Percentiles rank a stretch among this genome's conserved stretches.
These are phyloP conservation scores for Nemoura dubitans DNA, from an alignment of 2,888 invertebrate genomes.

Conservation along the genomic window DNA sequence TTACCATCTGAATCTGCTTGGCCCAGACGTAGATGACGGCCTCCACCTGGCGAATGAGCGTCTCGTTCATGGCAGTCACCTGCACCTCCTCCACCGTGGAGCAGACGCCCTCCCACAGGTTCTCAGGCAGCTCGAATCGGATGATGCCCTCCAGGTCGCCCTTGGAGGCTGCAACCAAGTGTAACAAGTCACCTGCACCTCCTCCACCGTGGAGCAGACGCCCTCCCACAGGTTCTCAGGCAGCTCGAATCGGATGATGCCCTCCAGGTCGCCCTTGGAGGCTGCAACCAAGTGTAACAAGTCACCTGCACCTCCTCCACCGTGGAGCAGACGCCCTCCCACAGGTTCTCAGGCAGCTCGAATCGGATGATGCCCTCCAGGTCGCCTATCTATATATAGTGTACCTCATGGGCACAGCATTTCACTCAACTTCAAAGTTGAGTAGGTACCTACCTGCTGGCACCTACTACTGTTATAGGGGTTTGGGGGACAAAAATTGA, in stretches of 20 bases:
- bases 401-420: too few relatives aligned
- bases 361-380: constrained; percentile 71
- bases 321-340: constrained; percentile 62
- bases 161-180: constrained; percentile 66
- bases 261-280: constrained; percentile 72
- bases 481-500: too few relatives aligned
- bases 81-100: constrained; percentile 69
- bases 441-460: too few relatives aligned
- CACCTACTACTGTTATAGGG: too few relatives aligned
- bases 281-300: constrained; percentile 58
- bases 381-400: too few relatives aligned
- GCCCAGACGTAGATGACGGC: constrained; percentile 73
- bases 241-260: constrained; percentile 69
- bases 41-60: constrained; percentile 71
- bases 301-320: constrained; percentile 66
- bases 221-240: constrained; percentile 61
- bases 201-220: constrained; percentile 65
- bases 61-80: constrained; percentile 64
- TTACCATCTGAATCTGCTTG: constrained; percentile 75
- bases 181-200: constrained; percentile 62
- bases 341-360: constrained; percentile 65
- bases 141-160: constrained; percentile 71
- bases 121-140: constrained; percentile 68
- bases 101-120: constrained; percentile 61
- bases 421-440: too few relatives aligned